These are phyloP conservation scores for Tryphoninae sp. DNA, from an alignment of 2,888 invertebrate species.

Conservation along the genomic window DNA sequence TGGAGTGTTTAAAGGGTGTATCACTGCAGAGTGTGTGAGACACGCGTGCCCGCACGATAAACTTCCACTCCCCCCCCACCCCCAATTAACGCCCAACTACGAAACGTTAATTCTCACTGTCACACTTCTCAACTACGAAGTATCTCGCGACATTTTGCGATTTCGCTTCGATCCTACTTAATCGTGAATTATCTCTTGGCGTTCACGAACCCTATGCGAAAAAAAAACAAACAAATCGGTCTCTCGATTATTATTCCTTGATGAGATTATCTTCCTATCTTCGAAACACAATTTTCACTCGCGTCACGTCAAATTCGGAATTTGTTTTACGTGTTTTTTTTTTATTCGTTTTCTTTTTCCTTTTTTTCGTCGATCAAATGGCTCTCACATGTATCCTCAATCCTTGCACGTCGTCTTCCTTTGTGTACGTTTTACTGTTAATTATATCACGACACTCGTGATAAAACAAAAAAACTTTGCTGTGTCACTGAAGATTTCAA, in stretches of 20 bases:
- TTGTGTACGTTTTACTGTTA: neutral
- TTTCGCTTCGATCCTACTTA: constrained; percentile 9
- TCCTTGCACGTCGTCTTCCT: neutral
- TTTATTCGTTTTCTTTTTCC: constrained; percentile 6
- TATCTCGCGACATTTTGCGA: constrained; percentile 48
- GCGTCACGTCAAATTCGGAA: constrained; percentile 55
- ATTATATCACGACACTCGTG: neutral
- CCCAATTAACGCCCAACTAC: constrained; percentile 32
- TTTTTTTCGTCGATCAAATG: neutral
- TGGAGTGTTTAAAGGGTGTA: neutral
- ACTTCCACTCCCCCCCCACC: constrained; percentile 13
- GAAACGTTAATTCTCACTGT: constrained; percentile 43
- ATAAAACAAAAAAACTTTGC: neutral
- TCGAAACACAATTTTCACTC: constrained; percentile 61
- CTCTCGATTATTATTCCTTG: constrained; percentile 44
- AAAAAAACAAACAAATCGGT: constrained; percentile 14
- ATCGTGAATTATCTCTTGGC: constrained; percentile 33
- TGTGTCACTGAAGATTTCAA: constrained; percentile 31
- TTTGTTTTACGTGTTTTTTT: constrained; percentile 50
- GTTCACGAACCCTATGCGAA: constrained; percentile 7
- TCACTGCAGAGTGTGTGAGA: constrained; percentile 16
- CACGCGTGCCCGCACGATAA: constrained; percentile 26
- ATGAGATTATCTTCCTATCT: constrained; percentile 19
- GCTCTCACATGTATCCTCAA: constrained; percentile 32
- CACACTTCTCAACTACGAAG: constrained; percentile 34